These are phyloP conservation scores for Pollimyrus isidori DNA, from an alignment of 2,113 vertebrate species.

Conservation along the genomic window DNA sequence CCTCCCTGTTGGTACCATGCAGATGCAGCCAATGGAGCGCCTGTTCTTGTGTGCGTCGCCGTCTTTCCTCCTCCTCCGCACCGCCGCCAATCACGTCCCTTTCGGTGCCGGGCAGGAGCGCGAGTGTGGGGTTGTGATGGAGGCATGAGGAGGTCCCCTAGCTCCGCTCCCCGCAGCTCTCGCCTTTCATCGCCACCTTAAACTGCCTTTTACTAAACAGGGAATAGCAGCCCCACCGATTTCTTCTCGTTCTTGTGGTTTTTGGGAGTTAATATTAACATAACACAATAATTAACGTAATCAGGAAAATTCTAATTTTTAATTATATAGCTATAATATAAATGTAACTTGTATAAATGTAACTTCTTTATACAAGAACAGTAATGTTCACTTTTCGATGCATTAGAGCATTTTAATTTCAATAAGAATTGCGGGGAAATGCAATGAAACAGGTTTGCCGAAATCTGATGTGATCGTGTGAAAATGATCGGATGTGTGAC, in stretches of 20 bases:
- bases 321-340: neutral
- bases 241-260: neutral
- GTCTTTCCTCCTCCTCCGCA: constrained; percentile 14
- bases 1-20: constrained; percentile 36
- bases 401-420: neutral
- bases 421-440: neutral
- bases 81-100: constrained; percentile 5
- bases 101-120: neutral
- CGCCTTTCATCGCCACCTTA: neutral
- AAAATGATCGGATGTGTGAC: neutral
- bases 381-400: neutral
- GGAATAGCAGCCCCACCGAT: neutral
- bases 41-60: neutral
- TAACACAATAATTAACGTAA: neutral
- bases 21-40: constrained; percentile 32
- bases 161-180: neutral
- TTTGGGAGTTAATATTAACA: neutral
- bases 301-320: neutral
- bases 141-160: neutral
- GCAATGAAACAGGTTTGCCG: neutral
- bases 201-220: neutral
- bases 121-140: too few relatives aligned
- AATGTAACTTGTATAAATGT: too few relatives aligned
- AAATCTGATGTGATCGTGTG: neutral
- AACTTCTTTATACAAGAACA: neutral